Evolutionary conservation across 2,888 invertebrate species (phyloP).

Genomic region (Cheilosia pagana): DNA sequence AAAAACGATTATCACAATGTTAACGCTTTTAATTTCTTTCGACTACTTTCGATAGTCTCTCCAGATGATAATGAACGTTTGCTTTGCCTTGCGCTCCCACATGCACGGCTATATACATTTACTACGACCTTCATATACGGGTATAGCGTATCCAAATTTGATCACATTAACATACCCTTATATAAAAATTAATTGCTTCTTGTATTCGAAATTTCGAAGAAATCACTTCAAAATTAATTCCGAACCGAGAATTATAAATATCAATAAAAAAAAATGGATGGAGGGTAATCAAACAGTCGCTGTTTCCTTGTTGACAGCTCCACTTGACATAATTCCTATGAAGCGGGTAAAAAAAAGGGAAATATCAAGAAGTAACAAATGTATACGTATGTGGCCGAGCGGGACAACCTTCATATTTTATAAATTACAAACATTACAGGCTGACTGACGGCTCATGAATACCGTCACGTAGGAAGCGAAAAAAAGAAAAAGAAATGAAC

Average conservation of each 20-base stretch:
- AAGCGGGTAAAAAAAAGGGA: slow-evolving; percentile 7
- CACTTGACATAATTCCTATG: not conserved
- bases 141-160: slow-evolving; percentile 15
- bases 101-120: not conserved
- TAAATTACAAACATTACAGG: not conserved
- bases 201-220: slow-evolving; percentile 23
- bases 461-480: slow-evolving; percentile 24
- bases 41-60: not conserved
- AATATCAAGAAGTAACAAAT: not conserved
- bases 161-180: slow-evolving; percentile 56
- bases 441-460: not conserved
- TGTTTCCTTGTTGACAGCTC: slow-evolving; percentile 27
- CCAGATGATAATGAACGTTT: not conserved
- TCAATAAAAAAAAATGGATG: slow-evolving; percentile 43
- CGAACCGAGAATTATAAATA: slow-evolving; percentile 23
- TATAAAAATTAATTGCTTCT: slow-evolving; percentile 53
- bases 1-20: slow-evolving; percentile 21
- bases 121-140: slow-evolving; percentile 51
- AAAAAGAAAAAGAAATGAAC: not conserved
- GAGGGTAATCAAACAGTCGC: slow-evolving; percentile 39
- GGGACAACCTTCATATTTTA: slow-evolving; percentile 16
- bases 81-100: not conserved
- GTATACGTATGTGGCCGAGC: not conserved
- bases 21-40: slow-evolving; percentile 19
- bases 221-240: slow-evolving; percentile 40